Base-by-base conservation (phyloP, 2,113 vertebrate species). In the Zapus hudsonius region DNA sequence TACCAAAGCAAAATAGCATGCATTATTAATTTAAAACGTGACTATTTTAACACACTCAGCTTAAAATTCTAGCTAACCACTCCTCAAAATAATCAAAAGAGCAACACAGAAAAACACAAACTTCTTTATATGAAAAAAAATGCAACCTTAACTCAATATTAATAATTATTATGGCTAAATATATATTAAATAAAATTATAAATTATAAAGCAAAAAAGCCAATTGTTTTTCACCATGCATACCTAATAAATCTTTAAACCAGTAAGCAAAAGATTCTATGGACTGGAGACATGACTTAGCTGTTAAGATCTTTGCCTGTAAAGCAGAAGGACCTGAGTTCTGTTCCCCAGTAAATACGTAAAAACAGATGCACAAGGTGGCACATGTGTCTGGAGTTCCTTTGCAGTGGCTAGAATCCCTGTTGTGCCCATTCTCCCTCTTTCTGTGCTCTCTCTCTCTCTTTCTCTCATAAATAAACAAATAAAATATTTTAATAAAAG, bases 21-120 rank as follows among this genome's bases (percentile, higher is more conserved):
- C 74, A 89, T 87, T 86, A 84, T 89, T 95, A 64, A 90, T 75
- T 94, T 81, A 59, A 70, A 47, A 64, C 81, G 64, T 89, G 27
- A 23, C 1, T 7, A 92, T 95, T 93, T 94, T 44, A 61, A 29
- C 74, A 85, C 12, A 94, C 91, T 13, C 55, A 87, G 16, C 10
- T 76, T n/a, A 36, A 20, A 52, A 76, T 11, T 87, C 70, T 92
- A 57, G 64, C 31, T 66, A 74, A 55, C 59, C 5, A 23, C 15
- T 12, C 29, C 16, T 16, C 25, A 22, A 87, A 95, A 90, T 47
- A 72, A 90, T 74, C 33, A 33, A 55, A 90, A 59, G 15, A 78
- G 3, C n/a, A 76, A 22, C 17, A 86, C 6, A 66, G 13, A 67
- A 31, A 72, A 31, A 27, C 92, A 70, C 25, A 52, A 36, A 23